phyloP scores from a whole-genome alignment of 92 coral and sea anemone species.

The Virgularia gustaviana region DNA sequence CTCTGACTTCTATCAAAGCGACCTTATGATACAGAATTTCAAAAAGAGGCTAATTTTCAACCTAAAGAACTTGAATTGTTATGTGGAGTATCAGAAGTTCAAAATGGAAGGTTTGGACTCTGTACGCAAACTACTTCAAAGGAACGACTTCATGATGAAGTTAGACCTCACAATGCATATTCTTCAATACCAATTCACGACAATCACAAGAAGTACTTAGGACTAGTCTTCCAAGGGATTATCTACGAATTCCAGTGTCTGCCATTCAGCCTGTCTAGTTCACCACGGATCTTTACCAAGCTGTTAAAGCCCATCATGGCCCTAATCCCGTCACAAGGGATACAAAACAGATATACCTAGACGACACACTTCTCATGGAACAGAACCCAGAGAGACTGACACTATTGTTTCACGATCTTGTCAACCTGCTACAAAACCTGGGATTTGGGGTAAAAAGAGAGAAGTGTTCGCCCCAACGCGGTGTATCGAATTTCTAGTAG shows the following conservation, averaged over 20 bases:
- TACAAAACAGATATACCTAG: constrained; percentile 27
- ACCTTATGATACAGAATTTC: constrained; percentile 4
- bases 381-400: constrained; percentile 40
- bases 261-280: constrained; percentile 22
- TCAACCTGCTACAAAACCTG: constrained; percentile 24
- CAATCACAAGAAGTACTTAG: constrained; percentile 29
- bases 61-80: constrained; percentile 30
- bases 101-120: constrained; percentile 41
- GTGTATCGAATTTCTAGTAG: constrained; percentile 32
- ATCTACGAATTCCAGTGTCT: constrained; percentile 34
- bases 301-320: constrained; percentile 18
- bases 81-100: constrained; percentile 27
- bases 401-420: constrained; percentile 30
- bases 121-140: constrained; percentile 20
- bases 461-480: constrained; percentile 36
- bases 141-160: constrained; percentile 21
- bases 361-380: constrained; percentile 35
- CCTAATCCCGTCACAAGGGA: constrained; percentile 33
- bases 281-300: constrained; percentile 37
- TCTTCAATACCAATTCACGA: constrained; percentile 18
- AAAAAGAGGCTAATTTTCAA: constrained; percentile 33
- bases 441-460: constrained; percentile 35
- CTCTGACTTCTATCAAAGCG: not conserved
- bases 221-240: constrained; percentile 21
- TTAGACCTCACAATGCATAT: constrained; percentile 31